Conservation (phyloP, 2,113 vertebrate genomes). For the Dolichallabes microphthalmus region DNA sequence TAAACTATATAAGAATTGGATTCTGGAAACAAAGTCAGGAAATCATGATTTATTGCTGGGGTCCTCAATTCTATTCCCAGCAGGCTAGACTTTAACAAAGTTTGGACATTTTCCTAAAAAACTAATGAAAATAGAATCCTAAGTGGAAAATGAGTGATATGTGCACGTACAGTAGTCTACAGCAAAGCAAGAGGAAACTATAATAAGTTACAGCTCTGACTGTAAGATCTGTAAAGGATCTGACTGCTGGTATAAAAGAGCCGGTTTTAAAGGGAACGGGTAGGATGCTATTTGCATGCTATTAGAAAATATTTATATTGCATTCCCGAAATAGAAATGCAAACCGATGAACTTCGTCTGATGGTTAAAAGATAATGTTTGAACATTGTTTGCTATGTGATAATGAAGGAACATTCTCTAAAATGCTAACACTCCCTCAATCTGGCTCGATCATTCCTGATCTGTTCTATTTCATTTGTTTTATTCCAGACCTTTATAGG, state of each 20-base stretch:
- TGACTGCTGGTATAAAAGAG: background rate
- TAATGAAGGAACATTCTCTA: background rate
- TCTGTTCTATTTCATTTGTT: too few species aligned
- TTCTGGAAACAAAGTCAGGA: background rate
- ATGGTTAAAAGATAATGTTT: background rate
- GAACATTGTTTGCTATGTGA: background rate
- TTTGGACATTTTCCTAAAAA: background rate
- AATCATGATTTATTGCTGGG: constrained; percentile 11
- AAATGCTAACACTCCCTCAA: background rate
- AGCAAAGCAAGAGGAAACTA: too few species aligned
- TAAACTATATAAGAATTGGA: background rate
- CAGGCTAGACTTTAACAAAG: background rate
- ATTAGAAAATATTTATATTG: background rate
- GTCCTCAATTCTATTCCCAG: background rate
- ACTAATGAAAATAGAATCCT: background rate
- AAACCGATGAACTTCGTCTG: background rate
- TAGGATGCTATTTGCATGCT: background rate
- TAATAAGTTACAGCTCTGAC: background rate
- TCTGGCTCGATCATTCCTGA: background rate
- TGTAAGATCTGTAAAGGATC: background rate
- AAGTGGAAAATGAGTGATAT: background rate
- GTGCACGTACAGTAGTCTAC: background rate
- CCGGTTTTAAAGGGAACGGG: background rate
- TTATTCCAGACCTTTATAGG: background rate
- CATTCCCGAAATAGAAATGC: background rate